Evolutionary conservation across 2,113 vertebrate species (phyloP), one percentile per base, ranked within the genome.

Genomic region (Odobenus rosmarus): DNA sequence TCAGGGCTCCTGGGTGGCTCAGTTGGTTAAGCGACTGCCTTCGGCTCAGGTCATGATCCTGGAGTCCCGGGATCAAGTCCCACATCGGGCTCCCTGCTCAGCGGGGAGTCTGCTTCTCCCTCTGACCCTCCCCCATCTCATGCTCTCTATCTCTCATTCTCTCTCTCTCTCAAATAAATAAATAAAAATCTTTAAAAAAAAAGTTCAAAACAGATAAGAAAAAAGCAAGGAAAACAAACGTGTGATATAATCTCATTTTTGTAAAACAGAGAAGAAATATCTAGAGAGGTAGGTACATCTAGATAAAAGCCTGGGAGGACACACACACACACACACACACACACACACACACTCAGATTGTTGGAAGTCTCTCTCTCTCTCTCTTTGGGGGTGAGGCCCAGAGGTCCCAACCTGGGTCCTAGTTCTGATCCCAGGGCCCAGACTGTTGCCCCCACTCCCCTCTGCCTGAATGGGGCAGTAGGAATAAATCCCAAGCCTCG

Each of bases 201-300:
- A n/a, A 13, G 18, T 46, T 55, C 67, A 49, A 39, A 88, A 49
- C 28, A 51, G 62, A 4, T 18, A 15, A 85, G 57, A 49, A 46
- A 64, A 84, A 62, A 55, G 15, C 46, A 74, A 62, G 69, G 51
- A 74, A 61, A 61, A 89, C 59, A 76, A 11, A 77, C 3, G n/a
- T 39, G 23, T 55, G 7, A 74, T 14, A 33, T 3, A 26, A n/a
- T 31, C n/a, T 77, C 53, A n/a, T 46, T 93, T 93, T 86, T 28
- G n/a, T 53, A 62, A 79, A 93, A 85, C 59, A 67, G 74, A 80
- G 49, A 51, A 51, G 57, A 62, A 61, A 13, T 18, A 85, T n/a
- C 72, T 83, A 61, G 77, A 62, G 76, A 83, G 49, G 28, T 42
- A 36, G 39, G 24, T 19, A 8, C 4, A 28, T 51, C 23, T 0